Evolutionary conservation across 2,888 invertebrate species (phyloP), one percentile per base, ranked within the genome.

Genomic region (Eudemis profundana): DNA sequence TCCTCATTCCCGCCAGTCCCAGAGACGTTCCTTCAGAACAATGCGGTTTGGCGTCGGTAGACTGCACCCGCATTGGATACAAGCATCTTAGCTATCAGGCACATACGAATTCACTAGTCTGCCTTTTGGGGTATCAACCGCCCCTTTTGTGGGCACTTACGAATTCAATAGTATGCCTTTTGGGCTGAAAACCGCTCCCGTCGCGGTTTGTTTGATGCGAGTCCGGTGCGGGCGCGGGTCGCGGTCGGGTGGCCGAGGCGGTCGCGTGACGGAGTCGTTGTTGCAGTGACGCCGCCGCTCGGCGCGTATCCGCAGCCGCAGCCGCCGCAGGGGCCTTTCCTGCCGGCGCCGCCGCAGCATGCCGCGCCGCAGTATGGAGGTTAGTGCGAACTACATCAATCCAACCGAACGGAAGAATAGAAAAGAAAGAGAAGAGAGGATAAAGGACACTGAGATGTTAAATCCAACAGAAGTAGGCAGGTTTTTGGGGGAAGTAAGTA

Each of bases 311-410:
- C 93, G 60, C 93, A 93, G 70, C 94, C 93, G 44, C 93, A 93
- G 78, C 93, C 93, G 73, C 93, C 93, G 59, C 94, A 94, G 77
- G 93, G 90, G 1, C 93, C 94, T 8, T 94, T 93, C 89, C 93
- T 94, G 70, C 94, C 94, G 54, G 94, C 94, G 60, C 94, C 94
- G 33, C 94, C 94, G 47, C 95, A 93, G 61, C 94, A 94, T 79
- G 93, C 93, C 59, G 87, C 89, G n/a, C 92, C 89, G 3, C 93
- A 93, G 69, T 93, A 93, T 81, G 92, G 92, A 83, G 90, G 92
- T 90, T 15, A 68, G 73, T 74, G n/a, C n/a, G n/a, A n/a, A n/a
- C n/a, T n/a, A n/a, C n/a, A n/a, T n/a, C 1, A 14, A 47, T 36
- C 15, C 15, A 29, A 27, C 2, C n/a, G n/a, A n/a, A n/a, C n/a